phyloP scores from a whole-genome alignment of 2,888 invertebrate genomes.

The Dugesia japonica region DNA sequence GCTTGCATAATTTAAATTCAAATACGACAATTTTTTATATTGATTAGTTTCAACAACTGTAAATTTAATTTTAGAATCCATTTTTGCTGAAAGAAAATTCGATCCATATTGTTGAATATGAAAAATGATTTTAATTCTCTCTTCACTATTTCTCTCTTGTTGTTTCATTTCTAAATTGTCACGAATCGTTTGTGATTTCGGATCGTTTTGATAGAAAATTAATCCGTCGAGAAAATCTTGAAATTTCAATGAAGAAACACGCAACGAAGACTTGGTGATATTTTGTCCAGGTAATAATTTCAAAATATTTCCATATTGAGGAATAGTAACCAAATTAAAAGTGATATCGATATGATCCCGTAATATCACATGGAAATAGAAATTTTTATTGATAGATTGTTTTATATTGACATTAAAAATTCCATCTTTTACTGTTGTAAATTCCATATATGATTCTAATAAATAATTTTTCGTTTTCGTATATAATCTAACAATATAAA shows the following conservation, averaged over 20 bases:
- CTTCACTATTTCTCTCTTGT: background rate
- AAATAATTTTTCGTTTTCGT: background rate
- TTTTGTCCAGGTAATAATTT: background rate
- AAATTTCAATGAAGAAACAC: background rate
- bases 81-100: background rate
- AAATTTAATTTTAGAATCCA: slow-evolving; percentile 16
- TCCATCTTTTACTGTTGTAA: slow-evolving; percentile 8
- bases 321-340: background rate
- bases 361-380: background rate
- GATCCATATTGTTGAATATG: background rate
- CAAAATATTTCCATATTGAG: background rate
- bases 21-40: slow-evolving; percentile 12
- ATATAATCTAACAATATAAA: slow-evolving; percentile 22
- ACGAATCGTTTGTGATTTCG: background rate
- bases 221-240: slow-evolving; percentile 25
- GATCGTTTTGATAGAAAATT: slow-evolving; percentile 20
- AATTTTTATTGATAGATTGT: background rate
- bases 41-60: background rate
- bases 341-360: background rate
- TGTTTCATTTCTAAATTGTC: slow-evolving; percentile 13
- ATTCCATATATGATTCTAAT: background rate
- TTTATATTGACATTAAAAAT: background rate
- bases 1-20: background rate
- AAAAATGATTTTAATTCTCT: background rate
- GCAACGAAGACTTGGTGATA: background rate